A percentile compares a stretch with the other conserved stretches of the same genome.
Conservation (phyloP, 1,140 invertebrate species). For the silkworm (Bombyx mori) region ASM3026992v2 NC_085123.1:4855001-4855500, state of each 20-base stretch:
- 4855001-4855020: too few species aligned
- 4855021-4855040: not conserved
- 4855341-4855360: too few species aligned
- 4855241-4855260: constrained; percentile 55
- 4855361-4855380: too few species aligned
- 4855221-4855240: constrained; percentile 56
- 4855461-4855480: too few species aligned
- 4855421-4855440: too few species aligned
- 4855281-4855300: constrained; percentile 34
- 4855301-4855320: constrained; percentile 20
- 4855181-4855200: constrained; percentile 22
- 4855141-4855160: not conserved
- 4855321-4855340: constrained; percentile 10
- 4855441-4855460: too few species aligned
- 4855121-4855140: not conserved
- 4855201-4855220: constrained; percentile 27
- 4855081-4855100: not conserved
- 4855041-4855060: not conserved
- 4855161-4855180: constrained; percentile 10
- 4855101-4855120: not conserved
- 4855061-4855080: not conserved
- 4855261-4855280: constrained; percentile 41
- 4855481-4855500: too few species aligned
- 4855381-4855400: too few species aligned
- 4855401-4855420: too few species aligned